phyloP scores from a whole-genome alignment of 2,797 vertebrate species.

The Hybognathus amarus region DNA sequence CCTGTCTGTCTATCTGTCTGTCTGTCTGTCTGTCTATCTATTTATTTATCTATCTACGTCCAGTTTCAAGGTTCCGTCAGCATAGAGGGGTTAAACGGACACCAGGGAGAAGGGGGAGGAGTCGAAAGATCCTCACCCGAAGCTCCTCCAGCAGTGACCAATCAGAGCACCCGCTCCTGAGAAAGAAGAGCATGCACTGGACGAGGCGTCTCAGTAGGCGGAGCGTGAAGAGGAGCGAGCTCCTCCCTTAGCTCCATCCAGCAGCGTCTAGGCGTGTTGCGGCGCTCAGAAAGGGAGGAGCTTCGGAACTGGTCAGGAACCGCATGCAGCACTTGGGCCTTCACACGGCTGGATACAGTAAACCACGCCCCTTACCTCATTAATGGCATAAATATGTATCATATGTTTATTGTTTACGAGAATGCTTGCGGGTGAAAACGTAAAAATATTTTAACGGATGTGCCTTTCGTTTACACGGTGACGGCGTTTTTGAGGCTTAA shows the following conservation, averaged over 20 bases:
- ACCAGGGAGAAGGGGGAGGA: conserved; percentile 75
- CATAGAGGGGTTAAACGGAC: conserved; percentile 78
- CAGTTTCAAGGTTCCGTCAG: conserved; percentile 79
- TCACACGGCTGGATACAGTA: conserved; percentile 91
- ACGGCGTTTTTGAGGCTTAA: too few species aligned
- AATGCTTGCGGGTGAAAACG: too few species aligned
- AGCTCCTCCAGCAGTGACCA: conserved; percentile 78
- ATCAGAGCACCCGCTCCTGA: conserved; percentile 83
- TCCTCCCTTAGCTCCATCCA: conserved; percentile 85
- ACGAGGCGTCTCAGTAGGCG: conserved; percentile 88
- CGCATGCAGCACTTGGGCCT: conserved; percentile 95
- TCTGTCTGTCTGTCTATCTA: not conserved
- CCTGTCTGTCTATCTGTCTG: fast-evolving
- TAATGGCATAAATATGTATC: not conserved
- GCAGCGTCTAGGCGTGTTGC: conserved; percentile 84
- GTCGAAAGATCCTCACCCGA: conserved; percentile 51
- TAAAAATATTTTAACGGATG: too few species aligned
- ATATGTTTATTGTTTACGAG: not conserved
- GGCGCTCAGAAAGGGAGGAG: conserved; percentile 91
- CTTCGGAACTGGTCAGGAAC: conserved; percentile 93
- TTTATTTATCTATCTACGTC: not conserved
- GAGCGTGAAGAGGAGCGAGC: conserved; percentile 83
- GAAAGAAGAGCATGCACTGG: conserved; percentile 97
- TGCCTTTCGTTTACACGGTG: too few species aligned
- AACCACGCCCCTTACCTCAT: conserved; percentile 56